Evolutionary conservation across 2,797 vertebrate genomes (phyloP).

Genomic region (Cyclura pinguis): DNA sequence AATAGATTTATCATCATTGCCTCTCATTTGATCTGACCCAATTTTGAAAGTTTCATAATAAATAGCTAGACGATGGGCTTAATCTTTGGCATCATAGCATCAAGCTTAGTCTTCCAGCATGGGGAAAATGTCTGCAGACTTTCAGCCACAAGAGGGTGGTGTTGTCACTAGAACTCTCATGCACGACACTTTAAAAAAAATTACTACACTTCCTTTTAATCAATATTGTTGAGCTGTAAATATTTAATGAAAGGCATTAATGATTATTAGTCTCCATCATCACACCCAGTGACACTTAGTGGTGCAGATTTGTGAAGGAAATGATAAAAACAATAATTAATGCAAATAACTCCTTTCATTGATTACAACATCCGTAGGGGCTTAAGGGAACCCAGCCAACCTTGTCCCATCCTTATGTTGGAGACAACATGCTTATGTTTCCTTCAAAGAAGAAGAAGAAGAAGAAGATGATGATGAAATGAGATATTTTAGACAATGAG

Average conservation of each 20-base stretch:
- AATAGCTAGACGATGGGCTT: conserved; percentile 29
- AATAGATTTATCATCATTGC: not conserved
- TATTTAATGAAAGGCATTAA: conserved; percentile 79
- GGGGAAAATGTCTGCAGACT: conserved; percentile 26
- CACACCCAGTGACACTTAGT: conserved; percentile 67
- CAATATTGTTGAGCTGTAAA: conserved; percentile 71
- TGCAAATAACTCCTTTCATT: conserved; percentile 69
- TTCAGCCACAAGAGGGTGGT: conserved; percentile 81
- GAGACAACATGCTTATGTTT: conserved; percentile 65
- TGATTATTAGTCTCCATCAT: conserved; percentile 78
- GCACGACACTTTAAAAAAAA: not conserved
- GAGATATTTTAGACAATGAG: conserved; percentile 65
- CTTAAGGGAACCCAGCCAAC: conserved; percentile 52
- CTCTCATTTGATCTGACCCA: not conserved
- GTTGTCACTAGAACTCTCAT: conserved; percentile 76
- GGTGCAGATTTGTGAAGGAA: conserved; percentile 70
- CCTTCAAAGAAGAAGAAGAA: conserved; percentile 60
- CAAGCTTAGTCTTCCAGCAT: not conserved
- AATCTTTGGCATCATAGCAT: not conserved
- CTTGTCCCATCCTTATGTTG: conserved; percentile 62
- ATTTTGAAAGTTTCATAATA: conserved; percentile 31
- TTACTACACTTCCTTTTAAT: conserved; percentile 54
- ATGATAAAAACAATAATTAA: conserved; percentile 78
- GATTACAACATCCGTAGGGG: conserved; percentile 61
- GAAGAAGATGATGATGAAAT: not conserved